Evolutionary conservation across 2,113 vertebrate species (phyloP).

Genomic region (Typhlomys cinereus): DNA sequence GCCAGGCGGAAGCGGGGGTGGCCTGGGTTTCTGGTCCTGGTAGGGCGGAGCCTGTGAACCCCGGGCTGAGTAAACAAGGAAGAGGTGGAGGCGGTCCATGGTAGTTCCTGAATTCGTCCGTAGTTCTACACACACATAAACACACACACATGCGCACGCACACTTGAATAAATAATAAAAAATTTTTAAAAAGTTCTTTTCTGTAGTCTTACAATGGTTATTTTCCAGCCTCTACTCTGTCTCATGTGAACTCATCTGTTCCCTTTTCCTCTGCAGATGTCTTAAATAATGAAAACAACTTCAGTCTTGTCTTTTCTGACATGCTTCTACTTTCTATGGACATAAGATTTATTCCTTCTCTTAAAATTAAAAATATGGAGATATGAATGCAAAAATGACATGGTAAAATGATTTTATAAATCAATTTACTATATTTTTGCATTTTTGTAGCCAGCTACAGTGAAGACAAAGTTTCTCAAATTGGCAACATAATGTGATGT

Average conservation of each 20-base stretch:
- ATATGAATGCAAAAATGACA: not conserved
- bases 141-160: no score
- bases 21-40: no score
- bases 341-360: not conserved
- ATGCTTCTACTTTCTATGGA: slow-evolving; percentile 13
- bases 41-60: no score
- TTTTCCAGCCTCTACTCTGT: not conserved
- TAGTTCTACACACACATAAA: no score
- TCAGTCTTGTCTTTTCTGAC: not conserved
- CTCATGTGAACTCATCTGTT: not conserved
- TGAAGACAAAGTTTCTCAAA: slow-evolving; percentile 49
- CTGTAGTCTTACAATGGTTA: not conserved
- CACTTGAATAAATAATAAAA: no score
- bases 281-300: not conserved
- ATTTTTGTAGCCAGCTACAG: no score
- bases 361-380: slow-evolving; percentile 39
- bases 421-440: no score
- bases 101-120: no score
- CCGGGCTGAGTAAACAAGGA: no score
- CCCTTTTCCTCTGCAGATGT: not conserved
- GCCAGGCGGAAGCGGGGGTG: no score
- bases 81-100: no score
- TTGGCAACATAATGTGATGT: slow-evolving; percentile 44
- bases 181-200: not conserved
- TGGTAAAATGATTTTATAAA: not conserved